Evolutionary conservation across 2,113 vertebrate genomes (phyloP), one percentile per base, ranked within the genome.

Genomic region (Tachysurus fulvidraco): DNA sequence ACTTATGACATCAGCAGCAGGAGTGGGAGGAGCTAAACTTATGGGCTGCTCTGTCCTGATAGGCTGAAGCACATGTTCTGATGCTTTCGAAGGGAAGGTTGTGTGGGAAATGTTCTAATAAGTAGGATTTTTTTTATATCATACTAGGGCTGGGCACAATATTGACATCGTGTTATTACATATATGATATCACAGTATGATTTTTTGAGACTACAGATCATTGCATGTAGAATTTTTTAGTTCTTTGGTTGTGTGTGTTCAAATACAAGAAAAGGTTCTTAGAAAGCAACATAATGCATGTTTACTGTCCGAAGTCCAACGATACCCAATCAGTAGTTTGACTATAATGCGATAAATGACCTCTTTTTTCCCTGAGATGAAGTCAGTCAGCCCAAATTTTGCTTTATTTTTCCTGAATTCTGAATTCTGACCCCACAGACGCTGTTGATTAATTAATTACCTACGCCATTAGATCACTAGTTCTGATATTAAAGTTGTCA

Each of bases 51-150:
- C 87, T 14, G 44, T 74, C 65, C 12, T 89, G 92, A 95, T 95
- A 94, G 95, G 95, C 88, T 81, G 54, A 84, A 87, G 89, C 91
- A 91, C 92, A 92, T 95, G 94, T 94, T 81, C 93, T 92, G 94
- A 95, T 93, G 89, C 89, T 93, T 90, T 92, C 87, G 85, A 84
- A 54, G 50, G 59, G 54, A 80, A 59, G 76, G 54, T 2, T 44
- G 74, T 81, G 11, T 44, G 19, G 78, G 30, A 81, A 60, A 60
- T 81, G 17, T 60, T 44, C 2, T 60, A 13, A 59, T 80, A 59
- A 79, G 17, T 7, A 54, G 36, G 46, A 28, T 30, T 79, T 57
- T 19, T 54, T 52, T 7, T 25, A 19, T 4, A 46, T 41, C 41
- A 21, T 44, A 21, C 67, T 44, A 74, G 10, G 11, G 23, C 44